Conservation (phyloP, 2,888 invertebrate species). For the Habroteleia sp. region DNA sequence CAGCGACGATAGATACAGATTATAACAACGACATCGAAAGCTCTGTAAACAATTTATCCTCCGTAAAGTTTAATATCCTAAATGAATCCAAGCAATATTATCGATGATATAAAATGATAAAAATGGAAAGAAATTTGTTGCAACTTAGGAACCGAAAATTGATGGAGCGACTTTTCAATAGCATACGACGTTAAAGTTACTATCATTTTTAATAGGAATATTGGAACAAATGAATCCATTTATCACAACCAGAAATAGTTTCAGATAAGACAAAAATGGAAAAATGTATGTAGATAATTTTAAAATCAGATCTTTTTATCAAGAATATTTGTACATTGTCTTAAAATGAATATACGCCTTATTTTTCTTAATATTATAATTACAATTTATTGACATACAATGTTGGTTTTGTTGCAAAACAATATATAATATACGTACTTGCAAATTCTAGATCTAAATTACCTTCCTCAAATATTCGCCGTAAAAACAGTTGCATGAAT, state of each 20-base stretch:
- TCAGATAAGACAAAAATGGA: slow-evolving; percentile 31
- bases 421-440: too few relatives aligned
- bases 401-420: too few relatives aligned
- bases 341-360: background rate
- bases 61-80: slow-evolving; percentile 56
- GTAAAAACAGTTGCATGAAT: too few relatives aligned
- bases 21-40: slow-evolving; percentile 52
- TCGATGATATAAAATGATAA: slow-evolving; percentile 34
- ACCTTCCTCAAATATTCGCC: too few relatives aligned
- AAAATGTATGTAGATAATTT: slow-evolving; percentile 19
- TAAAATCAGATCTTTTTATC: slow-evolving; percentile 21
- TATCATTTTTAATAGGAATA: slow-evolving; percentile 52
- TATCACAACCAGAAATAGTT: slow-evolving; percentile 21
- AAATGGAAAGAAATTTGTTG: slow-evolving; percentile 43
- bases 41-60: slow-evolving; percentile 56
- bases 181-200: slow-evolving; percentile 10
- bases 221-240: slow-evolving; percentile 54
- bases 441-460: too few relatives aligned
- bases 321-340: background rate
- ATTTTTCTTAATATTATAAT: too few relatives aligned
- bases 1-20: slow-evolving; percentile 51
- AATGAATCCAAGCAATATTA: slow-evolving; percentile 51
- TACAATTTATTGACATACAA: too few relatives aligned
- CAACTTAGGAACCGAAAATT: slow-evolving; percentile 19
- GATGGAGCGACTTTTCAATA: slow-evolving; percentile 30